Evolutionary conservation across 1,140 invertebrate genomes (phyloP).

Genomic region (Odontomachus brunneus): DNA sequence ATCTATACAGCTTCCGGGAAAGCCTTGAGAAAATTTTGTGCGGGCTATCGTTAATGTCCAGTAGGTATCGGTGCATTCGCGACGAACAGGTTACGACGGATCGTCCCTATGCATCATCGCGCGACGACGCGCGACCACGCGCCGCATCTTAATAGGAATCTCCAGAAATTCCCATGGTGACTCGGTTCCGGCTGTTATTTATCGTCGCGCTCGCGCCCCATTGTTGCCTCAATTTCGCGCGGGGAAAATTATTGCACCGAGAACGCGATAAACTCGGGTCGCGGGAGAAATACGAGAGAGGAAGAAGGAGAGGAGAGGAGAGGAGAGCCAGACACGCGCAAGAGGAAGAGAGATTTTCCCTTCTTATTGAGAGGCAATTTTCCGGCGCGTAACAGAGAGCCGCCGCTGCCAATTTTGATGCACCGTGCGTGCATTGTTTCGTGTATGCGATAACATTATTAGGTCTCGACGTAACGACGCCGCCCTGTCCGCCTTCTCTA

Average conservation of each 20-base stretch:
- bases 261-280: slow-evolving; percentile 45
- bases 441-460: slow-evolving; percentile 56
- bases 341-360: slow-evolving; percentile 48
- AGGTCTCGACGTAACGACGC: slow-evolving; percentile 36
- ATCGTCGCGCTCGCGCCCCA: slow-evolving; percentile 30
- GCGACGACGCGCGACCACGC: too few relatives aligned
- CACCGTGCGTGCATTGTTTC: slow-evolving; percentile 28
- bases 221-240: slow-evolving; percentile 54
- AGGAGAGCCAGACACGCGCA: neutral
- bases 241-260: slow-evolving; percentile 49
- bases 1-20: neutral
- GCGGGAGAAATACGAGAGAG: too few relatives aligned
- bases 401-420: slow-evolving; percentile 26
- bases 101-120: neutral
- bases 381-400: neutral
- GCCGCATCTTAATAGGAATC: slow-evolving; percentile 54
- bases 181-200: slow-evolving; percentile 42
- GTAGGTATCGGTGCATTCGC: neutral
- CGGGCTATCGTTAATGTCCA: too few relatives aligned
- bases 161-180: slow-evolving; percentile 27
- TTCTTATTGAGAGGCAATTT: slow-evolving; percentile 70
- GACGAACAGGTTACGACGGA: neutral
- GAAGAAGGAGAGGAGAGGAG: neutral
- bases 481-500: neutral
- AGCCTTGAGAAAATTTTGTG: too few relatives aligned